Evolutionary conservation across 2,113 vertebrate genomes (phyloP).

Genomic region (Oncorhynchus clarkii): DNA sequence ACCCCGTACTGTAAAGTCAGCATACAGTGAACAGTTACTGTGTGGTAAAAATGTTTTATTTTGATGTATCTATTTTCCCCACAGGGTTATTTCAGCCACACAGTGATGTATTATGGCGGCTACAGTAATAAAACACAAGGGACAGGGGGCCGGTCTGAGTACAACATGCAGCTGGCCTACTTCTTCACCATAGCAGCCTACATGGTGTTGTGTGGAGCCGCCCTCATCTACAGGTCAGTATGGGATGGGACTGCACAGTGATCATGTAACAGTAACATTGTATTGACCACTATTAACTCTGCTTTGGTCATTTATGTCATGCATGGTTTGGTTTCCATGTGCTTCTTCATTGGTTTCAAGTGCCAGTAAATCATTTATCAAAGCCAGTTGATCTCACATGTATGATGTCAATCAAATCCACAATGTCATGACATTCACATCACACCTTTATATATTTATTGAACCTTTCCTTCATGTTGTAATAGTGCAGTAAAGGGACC

Average conservation of each 20-base stretch:
- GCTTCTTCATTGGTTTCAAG: no score
- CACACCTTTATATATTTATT: no score
- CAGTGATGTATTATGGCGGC: conserved; percentile 88
- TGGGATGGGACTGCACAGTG: background rate
- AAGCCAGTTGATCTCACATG: no score
- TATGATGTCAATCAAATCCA: no score
- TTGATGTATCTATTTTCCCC: background rate
- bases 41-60: background rate
- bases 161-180: conserved; percentile 91
- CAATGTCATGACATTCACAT: no score
- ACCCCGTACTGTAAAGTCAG: background rate
- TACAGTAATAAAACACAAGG: conserved; percentile 72
- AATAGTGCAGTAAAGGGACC: no score
- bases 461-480: no score
- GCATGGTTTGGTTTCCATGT: no score
- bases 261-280: no score
- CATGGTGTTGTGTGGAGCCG: conserved; percentile 82
- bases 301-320: no score
- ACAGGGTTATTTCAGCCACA: conserved; percentile 74
- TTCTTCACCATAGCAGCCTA: conserved; percentile 86
- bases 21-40: background rate
- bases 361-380: no score
- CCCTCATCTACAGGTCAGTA: conserved; percentile 84
- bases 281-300: no score
- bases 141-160: conserved; percentile 55